Evolutionary conservation across 92 coral and sea anemone genomes (phyloP).

Genomic region (Chrysogorgia sp.): DNA sequence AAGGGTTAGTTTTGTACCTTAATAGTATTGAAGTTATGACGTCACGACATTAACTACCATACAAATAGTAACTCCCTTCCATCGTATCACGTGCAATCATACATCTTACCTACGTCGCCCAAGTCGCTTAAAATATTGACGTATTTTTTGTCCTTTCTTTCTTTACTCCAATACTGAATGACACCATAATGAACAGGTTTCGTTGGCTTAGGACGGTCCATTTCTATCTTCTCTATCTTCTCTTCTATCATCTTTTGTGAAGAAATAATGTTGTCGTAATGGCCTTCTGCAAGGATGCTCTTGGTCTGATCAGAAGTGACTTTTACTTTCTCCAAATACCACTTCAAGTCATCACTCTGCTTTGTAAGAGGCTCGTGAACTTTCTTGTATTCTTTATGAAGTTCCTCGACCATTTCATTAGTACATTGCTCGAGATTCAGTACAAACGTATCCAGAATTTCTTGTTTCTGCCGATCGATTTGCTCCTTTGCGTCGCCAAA

Average conservation of each 20-base stretch:
- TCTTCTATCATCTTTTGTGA: not conserved
- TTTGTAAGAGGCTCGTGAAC: not conserved
- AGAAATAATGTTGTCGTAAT: not conserved
- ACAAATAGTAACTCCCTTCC: too few relatives aligned
- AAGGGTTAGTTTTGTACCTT: too few relatives aligned
- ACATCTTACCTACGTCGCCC: not conserved
- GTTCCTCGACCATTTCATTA: not conserved
- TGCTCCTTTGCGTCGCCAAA: not conserved
- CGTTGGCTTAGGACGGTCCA: not conserved
- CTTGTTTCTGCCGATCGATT: not conserved
- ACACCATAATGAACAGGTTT: not conserved
- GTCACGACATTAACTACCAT: too few relatives aligned
- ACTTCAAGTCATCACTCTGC: not conserved
- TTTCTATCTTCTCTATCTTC: not conserved
- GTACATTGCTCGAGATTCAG: not conserved
- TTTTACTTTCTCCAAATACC: not conserved
- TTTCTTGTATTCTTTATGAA: not conserved
- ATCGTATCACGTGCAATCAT: too few relatives aligned
- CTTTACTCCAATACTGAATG: not conserved
- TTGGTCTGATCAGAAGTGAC: not conserved
- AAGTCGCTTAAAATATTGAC: not conserved
- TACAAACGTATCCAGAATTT: not conserved
- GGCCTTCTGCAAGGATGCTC: not conserved
- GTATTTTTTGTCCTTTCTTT: not conserved
- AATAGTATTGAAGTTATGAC: too few relatives aligned